Conservation (phyloP, 2,113 vertebrate genomes). For the Oryzias javanicus region DNA sequence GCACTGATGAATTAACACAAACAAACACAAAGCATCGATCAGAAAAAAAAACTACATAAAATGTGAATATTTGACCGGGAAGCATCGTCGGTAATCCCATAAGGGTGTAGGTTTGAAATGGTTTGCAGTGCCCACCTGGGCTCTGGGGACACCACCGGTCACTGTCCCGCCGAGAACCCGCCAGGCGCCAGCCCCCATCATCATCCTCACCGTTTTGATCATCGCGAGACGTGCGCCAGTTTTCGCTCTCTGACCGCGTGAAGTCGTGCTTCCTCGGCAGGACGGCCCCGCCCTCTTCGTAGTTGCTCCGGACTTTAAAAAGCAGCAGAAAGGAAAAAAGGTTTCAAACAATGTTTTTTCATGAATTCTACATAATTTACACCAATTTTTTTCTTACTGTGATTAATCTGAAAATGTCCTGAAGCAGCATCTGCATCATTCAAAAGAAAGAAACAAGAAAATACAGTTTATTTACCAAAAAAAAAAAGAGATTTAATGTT, state of each 20-base stretch:
- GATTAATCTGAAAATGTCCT: slow-evolving; percentile 79
- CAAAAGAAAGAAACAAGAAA: slow-evolving; percentile 33
- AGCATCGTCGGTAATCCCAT: no score
- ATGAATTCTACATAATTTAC: background rate
- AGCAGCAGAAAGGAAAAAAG: background rate
- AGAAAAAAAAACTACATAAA: no score
- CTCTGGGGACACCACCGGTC: slow-evolving; percentile 92
- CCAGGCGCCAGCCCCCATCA: slow-evolving; percentile 88
- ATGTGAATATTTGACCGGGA: no score
- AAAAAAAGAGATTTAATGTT: slow-evolving; percentile 5
- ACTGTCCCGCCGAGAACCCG: slow-evolving; percentile 84
- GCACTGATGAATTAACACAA: no score
- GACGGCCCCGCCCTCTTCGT: slow-evolving; percentile 85
- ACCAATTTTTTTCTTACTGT: slow-evolving; percentile 61
- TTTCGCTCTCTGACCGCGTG: slow-evolving; percentile 94
- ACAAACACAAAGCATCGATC: no score
- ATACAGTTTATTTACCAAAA: slow-evolving; percentile 15
- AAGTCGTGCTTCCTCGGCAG: slow-evolving; percentile 91
- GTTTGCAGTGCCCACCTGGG: slow-evolving; percentile 82
- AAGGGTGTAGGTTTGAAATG: background rate
- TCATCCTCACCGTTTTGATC: slow-evolving; percentile 95
- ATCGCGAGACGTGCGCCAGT: slow-evolving; percentile 93
- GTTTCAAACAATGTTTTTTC: background rate
- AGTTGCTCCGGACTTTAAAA: slow-evolving; percentile 87
- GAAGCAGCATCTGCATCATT: slow-evolving; percentile 54